Conservation (phyloP, 2,113 vertebrate genomes). For the Fulmarus glacialis region DNA sequence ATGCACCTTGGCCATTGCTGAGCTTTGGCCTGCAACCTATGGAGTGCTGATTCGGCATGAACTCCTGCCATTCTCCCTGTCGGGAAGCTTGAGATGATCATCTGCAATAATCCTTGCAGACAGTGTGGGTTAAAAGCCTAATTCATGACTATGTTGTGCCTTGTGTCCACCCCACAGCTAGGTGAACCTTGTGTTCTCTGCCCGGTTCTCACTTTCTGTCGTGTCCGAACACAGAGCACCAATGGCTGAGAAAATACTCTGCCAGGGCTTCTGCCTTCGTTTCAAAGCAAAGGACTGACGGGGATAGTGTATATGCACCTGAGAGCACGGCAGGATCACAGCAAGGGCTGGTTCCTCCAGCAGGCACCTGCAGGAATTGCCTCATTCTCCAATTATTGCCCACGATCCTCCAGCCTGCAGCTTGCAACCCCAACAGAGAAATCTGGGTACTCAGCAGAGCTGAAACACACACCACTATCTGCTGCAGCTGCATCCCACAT, state of each 20-base stretch:
- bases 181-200: not conserved
- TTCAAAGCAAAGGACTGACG: not conserved
- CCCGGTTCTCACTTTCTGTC: not conserved
- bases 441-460: not conserved
- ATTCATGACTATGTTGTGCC: not conserved
- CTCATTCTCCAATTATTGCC: not conserved
- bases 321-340: not conserved
- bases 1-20: not conserved
- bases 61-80: not conserved
- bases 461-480: accelerated
- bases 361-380: not conserved
- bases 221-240: not conserved
- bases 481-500: not conserved
- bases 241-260: not conserved
- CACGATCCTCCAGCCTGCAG: not conserved
- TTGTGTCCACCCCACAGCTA: not conserved
- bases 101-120: not conserved
- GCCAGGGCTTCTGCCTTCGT: not conserved
- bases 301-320: not conserved
- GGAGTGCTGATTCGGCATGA: not conserved
- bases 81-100: not conserved
- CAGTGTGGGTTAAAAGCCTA: not conserved
- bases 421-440: not conserved
- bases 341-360: not conserved
- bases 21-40: not conserved